Evolutionary conservation across 2,113 vertebrate species (phyloP), one percentile per base, ranked within the genome.

Genomic region (Mormoops blainvillei): DNA sequence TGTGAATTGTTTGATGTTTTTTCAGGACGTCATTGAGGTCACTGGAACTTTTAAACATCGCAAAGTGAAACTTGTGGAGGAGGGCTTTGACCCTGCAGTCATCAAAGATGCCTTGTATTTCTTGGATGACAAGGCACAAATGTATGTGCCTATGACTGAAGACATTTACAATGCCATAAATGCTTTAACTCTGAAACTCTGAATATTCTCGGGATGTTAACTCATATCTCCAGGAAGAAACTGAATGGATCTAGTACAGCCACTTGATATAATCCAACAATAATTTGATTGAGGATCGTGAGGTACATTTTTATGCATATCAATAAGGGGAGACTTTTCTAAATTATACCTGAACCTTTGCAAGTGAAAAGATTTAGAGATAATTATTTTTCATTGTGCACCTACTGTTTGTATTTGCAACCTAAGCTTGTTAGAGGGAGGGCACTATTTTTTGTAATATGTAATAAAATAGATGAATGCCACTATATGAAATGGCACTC

Each of bases 31-130:
- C n/a, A 84, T 99, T 92, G 98, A 98, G n/a, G 76, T 99, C 95
- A 99, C 99, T 9, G 98, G 98, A 83, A 99, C 99, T 0, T 99
- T 98, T 96, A 99, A 99, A 94, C 99, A 99, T 73, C 91, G 98
- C 63, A 99, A 99, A 98, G 94, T 98, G 92, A 99, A 98, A 84
- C 98, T 99, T 76, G 93, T 94, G 31, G 98, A 99, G 63, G 98
- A 99, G 77, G 99, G 99, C 71, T 99, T 99, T 93, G 96, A 99
- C 77, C 99, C 99, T 1, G 36, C 93, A 0, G 20, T 97, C 94
- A 94, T 99, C 96, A 97, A 81, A 67, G 99, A 99, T 41, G 28
- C n/a, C 24, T 74, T 99, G 9, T 99, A 98, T 97, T 99, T 98
- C 98, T 97, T 99, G 97, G 98, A 99, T 12, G 98, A 99, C 19